phyloP scores from a whole-genome alignment of 1,140 invertebrate species.

The Aphaenogaster floridana region DNA sequence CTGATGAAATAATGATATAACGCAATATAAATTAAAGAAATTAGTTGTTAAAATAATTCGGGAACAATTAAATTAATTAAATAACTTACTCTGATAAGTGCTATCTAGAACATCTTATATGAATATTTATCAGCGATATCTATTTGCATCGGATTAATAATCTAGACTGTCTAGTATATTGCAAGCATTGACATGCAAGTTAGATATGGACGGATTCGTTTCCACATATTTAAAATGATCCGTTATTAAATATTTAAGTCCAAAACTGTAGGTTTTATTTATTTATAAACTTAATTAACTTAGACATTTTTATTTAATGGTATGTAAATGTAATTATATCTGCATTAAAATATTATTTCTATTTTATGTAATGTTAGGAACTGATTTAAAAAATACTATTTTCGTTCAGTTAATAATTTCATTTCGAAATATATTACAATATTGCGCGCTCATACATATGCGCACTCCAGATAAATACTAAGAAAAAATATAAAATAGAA shows the following conservation, averaged over 20 bases:
- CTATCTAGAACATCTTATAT: not conserved
- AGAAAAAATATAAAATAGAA: not conserved
- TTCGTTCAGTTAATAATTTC: not conserved
- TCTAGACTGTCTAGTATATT: conserved; percentile 12
- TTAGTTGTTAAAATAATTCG: not conserved
- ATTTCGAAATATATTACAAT: not conserved
- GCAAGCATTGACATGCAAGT: not conserved
- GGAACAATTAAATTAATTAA: not conserved
- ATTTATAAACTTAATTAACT: not conserved
- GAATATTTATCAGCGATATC: not conserved
- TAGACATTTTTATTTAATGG: not conserved
- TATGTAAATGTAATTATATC: not conserved
- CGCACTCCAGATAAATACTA: too few relatives aligned
- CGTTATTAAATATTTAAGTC: not conserved
- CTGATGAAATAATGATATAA: not conserved
- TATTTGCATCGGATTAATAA: conserved; percentile 1
- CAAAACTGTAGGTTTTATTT: not conserved
- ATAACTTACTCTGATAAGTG: not conserved
- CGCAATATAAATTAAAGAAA: not conserved
- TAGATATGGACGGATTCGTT: not conserved
- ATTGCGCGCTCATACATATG: not conserved
- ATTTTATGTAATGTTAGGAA: not conserved
- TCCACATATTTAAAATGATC: not conserved
- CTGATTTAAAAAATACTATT: not conserved
- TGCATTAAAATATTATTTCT: not conserved